phyloP scores from a whole-genome alignment of 30 jellyfish, hydroid and myxozoan genomes.

The Catostylus mosaicus region DNA sequence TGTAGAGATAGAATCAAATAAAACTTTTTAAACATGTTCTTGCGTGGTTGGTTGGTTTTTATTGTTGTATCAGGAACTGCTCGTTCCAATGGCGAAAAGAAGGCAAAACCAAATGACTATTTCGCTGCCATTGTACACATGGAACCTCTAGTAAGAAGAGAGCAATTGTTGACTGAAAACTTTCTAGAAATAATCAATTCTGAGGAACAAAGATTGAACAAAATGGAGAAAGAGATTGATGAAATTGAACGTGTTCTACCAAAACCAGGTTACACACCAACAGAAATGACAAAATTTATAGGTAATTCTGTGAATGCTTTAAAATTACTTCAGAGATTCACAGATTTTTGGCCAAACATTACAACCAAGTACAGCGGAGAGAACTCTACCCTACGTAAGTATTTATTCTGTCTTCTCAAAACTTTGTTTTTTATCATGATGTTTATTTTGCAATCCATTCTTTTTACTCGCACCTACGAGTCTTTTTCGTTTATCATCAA shows the following conservation, averaged over 20 bases:
- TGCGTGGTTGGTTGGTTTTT: neutral
- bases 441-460: no score
- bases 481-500: no score
- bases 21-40: neutral
- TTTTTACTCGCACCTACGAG: no score
- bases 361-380: constrained; percentile 16
- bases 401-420: no score
- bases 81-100: constrained; percentile 25
- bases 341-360: constrained; percentile 77
- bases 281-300: constrained; percentile 21
- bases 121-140: constrained; percentile 84
- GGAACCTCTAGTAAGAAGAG: constrained; percentile 69
- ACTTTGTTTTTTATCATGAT: no score
- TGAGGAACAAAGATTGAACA: constrained; percentile 69
- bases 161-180: constrained; percentile 62
- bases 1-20: neutral
- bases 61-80: constrained; percentile 5
- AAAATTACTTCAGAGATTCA: constrained; percentile 56
- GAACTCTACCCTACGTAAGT: constrained; percentile 40
- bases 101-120: constrained; percentile 36
- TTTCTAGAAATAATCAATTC: constrained; percentile 38
- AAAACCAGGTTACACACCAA: constrained; percentile 12
- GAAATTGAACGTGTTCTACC: constrained; percentile 39
- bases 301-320: constrained; percentile 66
- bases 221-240: constrained; percentile 44